phyloP scores from a whole-genome alignment of 2,888 invertebrate species.

The Epiblema foenella region DNA sequence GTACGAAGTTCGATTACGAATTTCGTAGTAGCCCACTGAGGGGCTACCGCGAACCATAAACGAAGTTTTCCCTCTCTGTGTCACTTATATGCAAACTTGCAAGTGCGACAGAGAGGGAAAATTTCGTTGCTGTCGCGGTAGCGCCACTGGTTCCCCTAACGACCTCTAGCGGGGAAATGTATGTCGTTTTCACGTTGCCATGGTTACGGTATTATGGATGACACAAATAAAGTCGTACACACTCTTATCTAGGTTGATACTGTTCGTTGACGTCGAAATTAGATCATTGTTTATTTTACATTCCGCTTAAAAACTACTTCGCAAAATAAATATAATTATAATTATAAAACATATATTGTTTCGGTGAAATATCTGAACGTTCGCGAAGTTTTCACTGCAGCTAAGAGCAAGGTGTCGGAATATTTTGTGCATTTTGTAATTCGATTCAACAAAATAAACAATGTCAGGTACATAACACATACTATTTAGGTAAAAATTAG shows the following conservation, averaged over 20 bases:
- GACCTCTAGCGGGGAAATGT: not conserved
- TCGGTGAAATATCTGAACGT: too few relatives aligned
- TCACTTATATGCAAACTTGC: too few relatives aligned
- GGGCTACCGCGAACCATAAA: too few relatives aligned
- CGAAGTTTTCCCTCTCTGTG: too few relatives aligned
- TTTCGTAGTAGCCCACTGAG: too few relatives aligned
- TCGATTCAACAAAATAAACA: not conserved
- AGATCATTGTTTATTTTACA: constrained; percentile 13
- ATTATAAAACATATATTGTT: not conserved
- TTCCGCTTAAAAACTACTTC: not conserved
- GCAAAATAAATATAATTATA: not conserved
- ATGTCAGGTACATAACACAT: not conserved
- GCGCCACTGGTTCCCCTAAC: too few relatives aligned
- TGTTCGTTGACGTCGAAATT: constrained; percentile 21
- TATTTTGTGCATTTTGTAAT: not conserved
- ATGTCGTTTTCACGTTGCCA: constrained; percentile 10
- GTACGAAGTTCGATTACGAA: too few relatives aligned
- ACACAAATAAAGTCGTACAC: constrained; percentile 33
- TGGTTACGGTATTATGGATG: constrained; percentile 37
- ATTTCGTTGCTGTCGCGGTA: too few relatives aligned
- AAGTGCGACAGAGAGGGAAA: too few relatives aligned
- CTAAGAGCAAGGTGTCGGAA: not conserved
- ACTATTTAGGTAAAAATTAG: not conserved
- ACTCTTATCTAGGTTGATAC: too few relatives aligned
- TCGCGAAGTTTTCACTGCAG: too few relatives aligned